Conservation (phyloP, 2,113 vertebrate species). For the Globicephala melas region DNA sequence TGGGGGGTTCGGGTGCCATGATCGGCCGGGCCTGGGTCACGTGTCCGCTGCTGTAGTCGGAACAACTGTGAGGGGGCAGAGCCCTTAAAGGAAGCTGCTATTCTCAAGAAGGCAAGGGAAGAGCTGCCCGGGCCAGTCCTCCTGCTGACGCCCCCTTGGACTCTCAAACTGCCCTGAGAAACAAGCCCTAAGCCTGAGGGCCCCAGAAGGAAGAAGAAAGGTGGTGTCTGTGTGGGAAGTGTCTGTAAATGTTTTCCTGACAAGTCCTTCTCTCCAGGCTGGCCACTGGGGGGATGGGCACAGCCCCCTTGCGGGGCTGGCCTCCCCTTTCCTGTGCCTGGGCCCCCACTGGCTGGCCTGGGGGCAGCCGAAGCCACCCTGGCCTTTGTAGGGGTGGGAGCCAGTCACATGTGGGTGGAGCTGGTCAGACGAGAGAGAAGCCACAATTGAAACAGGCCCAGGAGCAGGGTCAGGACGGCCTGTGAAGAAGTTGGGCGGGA, state of each 20-base stretch:
- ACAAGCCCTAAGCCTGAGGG: neutral
- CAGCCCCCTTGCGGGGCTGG: neutral
- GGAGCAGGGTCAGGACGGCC: neutral
- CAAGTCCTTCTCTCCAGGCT: neutral
- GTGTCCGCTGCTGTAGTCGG: neutral
- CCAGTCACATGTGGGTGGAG: neutral
- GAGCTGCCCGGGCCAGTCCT: neutral
- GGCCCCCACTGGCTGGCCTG: neutral
- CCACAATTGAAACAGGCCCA: neutral
- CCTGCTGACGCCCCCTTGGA: neutral
- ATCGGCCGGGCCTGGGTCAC: neutral
- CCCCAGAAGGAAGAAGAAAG: neutral
- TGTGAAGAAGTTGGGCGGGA: neutral
- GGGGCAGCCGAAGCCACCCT: neutral
- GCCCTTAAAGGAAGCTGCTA: neutral
- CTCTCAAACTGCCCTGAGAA: neutral
- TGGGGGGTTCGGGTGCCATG: fast-evolving
- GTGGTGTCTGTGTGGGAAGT: neutral
- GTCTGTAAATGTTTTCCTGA: neutral
- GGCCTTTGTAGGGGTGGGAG: neutral
- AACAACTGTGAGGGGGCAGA: neutral
- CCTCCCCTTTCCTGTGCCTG: neutral
- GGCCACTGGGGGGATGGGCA: neutral
- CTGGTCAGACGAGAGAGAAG: neutral
- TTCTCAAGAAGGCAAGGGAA: neutral